Percentiles rank a stretch among this genome's conserved stretches.
phyloP scores from a whole-genome alignment of 2,113 vertebrate genomes.

The human (Homo sapiens) region GRCh38 chr4:60940501-60941000 shows the following conservation, averaged over 20 bases:
- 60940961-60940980: fast-evolving
- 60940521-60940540: not conserved
- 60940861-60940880: not conserved
- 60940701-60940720: not conserved
- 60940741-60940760: not conserved
- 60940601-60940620: not conserved
- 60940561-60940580: not conserved
- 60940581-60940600: not conserved
- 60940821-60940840: not conserved
- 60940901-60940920: not conserved
- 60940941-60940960: too few relatives aligned
- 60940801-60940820: not conserved
- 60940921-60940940: too few relatives aligned
- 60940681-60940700: too few relatives aligned
- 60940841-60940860: not conserved
- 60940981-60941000: too few relatives aligned
- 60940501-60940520: not conserved
- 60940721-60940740: not conserved
- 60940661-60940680: not conserved
- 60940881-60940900: not conserved
- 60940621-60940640: not conserved
- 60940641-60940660: not conserved
- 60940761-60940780: not conserved
- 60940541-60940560: not conserved
- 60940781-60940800: not conserved